Evolutionary conservation across 2,888 invertebrate genomes (phyloP).

Genomic region (Macrosoma leucophasiata): DNA sequence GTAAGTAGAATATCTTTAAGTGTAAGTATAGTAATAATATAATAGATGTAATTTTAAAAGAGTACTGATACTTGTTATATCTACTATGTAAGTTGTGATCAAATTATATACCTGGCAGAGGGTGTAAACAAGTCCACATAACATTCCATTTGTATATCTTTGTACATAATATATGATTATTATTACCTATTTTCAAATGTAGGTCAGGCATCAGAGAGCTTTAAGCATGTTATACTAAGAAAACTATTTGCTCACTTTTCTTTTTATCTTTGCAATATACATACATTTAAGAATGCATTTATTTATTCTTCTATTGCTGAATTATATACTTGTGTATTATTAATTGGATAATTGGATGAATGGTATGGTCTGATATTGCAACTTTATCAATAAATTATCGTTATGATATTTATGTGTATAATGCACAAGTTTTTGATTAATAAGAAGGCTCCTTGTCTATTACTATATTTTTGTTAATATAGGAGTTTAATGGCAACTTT

Average conservation of each 20-base stretch:
- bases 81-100: constrained; percentile 37
- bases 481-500: no score
- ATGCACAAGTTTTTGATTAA: no score
- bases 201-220: constrained; percentile 61
- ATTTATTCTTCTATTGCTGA: constrained; percentile 35
- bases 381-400: no score
- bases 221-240: constrained; percentile 58
- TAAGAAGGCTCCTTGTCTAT: no score
- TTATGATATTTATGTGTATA: no score
- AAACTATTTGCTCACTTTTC: constrained; percentile 62
- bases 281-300: constrained; percentile 45
- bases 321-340: no score
- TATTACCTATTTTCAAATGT: constrained; percentile 38
- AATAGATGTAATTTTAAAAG: constrained; percentile 42
- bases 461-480: no score
- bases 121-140: constrained; percentile 62
- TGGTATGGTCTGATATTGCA: no score
- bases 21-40: constrained; percentile 20
- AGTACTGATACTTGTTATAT: constrained; percentile 67
- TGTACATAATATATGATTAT: constrained; percentile 49
- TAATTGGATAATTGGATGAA: no score
- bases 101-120: constrained; percentile 48
- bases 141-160: constrained; percentile 68
- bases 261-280: constrained; percentile 35
- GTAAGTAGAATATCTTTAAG: constrained; percentile 38